These are phyloP conservation scores for Diploptera punctata DNA, from an alignment of 2,888 invertebrate genomes.

Conservation along the genomic window DNA sequence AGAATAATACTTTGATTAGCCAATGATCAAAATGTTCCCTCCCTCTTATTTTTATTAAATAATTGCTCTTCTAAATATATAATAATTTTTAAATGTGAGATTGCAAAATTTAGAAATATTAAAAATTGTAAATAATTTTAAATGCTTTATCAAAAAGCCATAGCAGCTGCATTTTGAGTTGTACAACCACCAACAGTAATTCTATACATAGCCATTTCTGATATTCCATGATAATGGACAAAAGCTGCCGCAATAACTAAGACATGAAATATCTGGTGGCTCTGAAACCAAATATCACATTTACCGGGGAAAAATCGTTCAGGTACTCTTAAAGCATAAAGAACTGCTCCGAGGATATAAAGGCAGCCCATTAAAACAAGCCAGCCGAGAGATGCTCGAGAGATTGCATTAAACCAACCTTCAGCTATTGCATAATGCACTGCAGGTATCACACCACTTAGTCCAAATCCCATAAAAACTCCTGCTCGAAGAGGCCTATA, in stretches of 20 bases:
- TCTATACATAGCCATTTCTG: constrained; percentile 94
- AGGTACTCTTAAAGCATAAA: constrained; percentile 96
- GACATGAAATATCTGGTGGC: constrained; percentile 99
- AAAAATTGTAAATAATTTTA: too few relatives aligned
- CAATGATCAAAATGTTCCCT: too few relatives aligned
- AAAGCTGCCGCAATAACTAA: constrained; percentile 97
- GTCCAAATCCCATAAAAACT: constrained; percentile 95
- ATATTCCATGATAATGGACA: constrained; percentile 98
- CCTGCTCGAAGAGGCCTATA: constrained; percentile 87
- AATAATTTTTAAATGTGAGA: too few relatives aligned
- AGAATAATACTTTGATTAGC: too few relatives aligned
- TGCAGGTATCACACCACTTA: constrained; percentile 96
- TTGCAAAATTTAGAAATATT: too few relatives aligned
- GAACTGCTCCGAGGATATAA: constrained; percentile 93
- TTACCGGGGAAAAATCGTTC: constrained; percentile 96
- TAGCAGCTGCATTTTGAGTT: background rate
- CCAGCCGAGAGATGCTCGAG: constrained; percentile 93
- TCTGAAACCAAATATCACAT: constrained; percentile 99
- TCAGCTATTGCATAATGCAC: constrained; percentile 94
- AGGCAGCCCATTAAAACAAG: constrained; percentile 91
- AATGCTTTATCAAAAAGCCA: constrained; percentile 7
- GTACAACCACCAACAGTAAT: background rate
- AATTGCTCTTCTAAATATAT: too few relatives aligned
- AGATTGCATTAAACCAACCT: constrained; percentile 93
- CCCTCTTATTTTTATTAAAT: too few relatives aligned